A percentile compares a stretch with the other conserved stretches of the same genome.
Evolutionary conservation across 2,888 invertebrate species (phyloP).

Genomic region (Pedicia rivosa): DNA sequence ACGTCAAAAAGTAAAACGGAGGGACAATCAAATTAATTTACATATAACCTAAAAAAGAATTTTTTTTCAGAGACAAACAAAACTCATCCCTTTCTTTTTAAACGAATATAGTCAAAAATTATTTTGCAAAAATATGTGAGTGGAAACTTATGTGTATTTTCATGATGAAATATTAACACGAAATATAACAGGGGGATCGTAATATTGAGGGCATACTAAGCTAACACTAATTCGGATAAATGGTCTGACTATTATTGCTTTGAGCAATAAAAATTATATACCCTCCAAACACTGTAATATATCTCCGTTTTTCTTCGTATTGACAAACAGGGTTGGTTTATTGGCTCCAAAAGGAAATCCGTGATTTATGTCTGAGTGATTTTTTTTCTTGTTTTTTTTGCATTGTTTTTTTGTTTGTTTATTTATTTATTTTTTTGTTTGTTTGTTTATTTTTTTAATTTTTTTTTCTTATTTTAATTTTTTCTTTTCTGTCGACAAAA

Average conservation of each 20-base stretch:
- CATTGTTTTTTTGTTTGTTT: background rate
- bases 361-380: constrained; percentile 1
- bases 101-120: too few species aligned
- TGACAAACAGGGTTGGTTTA: background rate
- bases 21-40: too few species aligned
- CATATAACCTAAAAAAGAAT: too few species aligned
- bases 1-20: too few species aligned
- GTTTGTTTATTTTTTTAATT: constrained; percentile 2
- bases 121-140: too few species aligned
- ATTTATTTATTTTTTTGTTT: constrained; percentile 3
- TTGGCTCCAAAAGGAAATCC: background rate
- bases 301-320: background rate
- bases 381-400: constrained; percentile 1
- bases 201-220: too few species aligned
- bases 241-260: background rate
- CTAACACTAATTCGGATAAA: background rate
- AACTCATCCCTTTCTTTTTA: too few species aligned
- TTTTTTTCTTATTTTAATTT: constrained; percentile 1
- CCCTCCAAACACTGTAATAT: background rate
- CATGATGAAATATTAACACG: too few species aligned
- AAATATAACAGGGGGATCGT: too few species aligned
- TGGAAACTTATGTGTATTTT: too few species aligned
- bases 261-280: background rate
- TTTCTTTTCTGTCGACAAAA: background rate
- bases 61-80: too few species aligned